Conservation (phyloP, 23 tunicate genomes). For the Diplosoma virens region DNA sequence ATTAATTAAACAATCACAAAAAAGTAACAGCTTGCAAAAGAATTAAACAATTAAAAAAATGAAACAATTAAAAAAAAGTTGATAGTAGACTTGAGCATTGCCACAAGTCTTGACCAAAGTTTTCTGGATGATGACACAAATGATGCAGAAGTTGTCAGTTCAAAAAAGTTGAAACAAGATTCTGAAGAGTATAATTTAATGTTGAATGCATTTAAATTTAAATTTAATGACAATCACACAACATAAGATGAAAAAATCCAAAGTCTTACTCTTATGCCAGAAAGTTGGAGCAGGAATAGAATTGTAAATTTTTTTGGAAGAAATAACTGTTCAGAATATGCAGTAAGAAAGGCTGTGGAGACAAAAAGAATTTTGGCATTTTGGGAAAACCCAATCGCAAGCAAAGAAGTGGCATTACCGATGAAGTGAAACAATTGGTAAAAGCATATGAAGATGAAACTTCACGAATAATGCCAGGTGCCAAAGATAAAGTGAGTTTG, state of each 20-base stretch:
- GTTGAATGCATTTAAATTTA: neutral
- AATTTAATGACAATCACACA: neutral
- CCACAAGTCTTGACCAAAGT: neutral
- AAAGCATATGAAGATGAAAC: slow-evolving; percentile 5
- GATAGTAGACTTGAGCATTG: neutral
- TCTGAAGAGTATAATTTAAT: neutral
- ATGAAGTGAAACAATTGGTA: neutral
- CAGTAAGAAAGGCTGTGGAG: slow-evolving; percentile 6
- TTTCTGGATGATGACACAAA: neutral
- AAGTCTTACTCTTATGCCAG: neutral
- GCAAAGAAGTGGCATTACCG: neutral
- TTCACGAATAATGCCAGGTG: neutral
- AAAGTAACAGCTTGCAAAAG: neutral
- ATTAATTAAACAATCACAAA: neutral
- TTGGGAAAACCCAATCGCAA: neutral
- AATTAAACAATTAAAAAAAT: too few species aligned
- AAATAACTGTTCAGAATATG: neutral
- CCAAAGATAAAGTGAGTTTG: slow-evolving; percentile 7
- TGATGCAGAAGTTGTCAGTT: neutral
- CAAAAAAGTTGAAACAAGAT: neutral
- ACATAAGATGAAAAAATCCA: neutral
- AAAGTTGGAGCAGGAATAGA: neutral
- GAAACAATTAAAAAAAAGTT: neutral
- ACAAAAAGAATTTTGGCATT: slow-evolving; percentile 1
- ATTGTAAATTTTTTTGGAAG: slow-evolving; percentile 5